Conservation (phyloP, 2,797 vertebrate species). For the Oreochromis grahami region DNA sequence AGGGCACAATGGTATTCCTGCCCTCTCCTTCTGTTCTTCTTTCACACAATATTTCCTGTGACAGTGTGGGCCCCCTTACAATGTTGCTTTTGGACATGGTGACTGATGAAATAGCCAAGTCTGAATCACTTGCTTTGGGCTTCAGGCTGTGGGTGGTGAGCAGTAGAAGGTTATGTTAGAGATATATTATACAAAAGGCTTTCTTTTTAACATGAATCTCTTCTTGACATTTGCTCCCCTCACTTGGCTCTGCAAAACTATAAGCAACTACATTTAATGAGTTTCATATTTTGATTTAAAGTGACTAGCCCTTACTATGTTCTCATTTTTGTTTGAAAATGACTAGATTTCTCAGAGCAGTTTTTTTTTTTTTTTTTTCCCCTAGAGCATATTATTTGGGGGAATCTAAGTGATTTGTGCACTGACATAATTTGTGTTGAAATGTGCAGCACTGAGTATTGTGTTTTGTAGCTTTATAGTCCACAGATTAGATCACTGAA, state of each 20-base stretch:
- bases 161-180: conserved; percentile 60
- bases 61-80: conserved; percentile 37
- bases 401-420: background rate
- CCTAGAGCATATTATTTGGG: background rate
- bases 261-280: conserved; percentile 44
- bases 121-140: conserved; percentile 62
- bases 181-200: conserved; percentile 29
- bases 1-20: conserved; percentile 48
- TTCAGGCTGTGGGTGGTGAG: conserved; percentile 50
- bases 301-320: background rate
- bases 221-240: conserved; percentile 26
- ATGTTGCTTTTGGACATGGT: conserved; percentile 62
- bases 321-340: background rate
- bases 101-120: conserved; percentile 62
- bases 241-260: conserved; percentile 23
- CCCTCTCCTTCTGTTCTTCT: conserved; percentile 26
- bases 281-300: conserved; percentile 22
- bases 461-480: background rate
- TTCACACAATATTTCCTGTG: conserved; percentile 52
- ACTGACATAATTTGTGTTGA: background rate
- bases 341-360: background rate
- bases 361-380: background rate
- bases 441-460: background rate
- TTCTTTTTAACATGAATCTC: conserved; percentile 19
- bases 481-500: background rate